These are phyloP conservation scores for Drosophila hamatofila DNA, from an alignment of 2,888 invertebrate species.

Conservation along the genomic window DNA sequence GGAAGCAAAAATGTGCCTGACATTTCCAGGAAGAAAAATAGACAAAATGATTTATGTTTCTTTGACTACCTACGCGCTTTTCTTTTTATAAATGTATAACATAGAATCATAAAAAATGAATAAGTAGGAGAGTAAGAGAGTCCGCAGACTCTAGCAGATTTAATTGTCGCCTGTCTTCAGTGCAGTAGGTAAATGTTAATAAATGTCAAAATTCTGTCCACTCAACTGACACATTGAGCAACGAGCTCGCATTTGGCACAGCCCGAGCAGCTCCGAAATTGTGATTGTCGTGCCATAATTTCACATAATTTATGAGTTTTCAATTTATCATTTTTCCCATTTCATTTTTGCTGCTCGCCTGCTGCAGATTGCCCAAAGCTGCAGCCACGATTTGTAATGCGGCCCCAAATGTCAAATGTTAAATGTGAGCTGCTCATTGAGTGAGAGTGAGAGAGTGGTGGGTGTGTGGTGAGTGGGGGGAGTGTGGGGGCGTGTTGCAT, in stretches of 20 bases:
- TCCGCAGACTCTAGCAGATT: slow-evolving; percentile 33
- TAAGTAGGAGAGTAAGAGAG: neutral
- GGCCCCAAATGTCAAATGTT: slow-evolving; percentile 62
- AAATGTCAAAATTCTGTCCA: slow-evolving; percentile 72
- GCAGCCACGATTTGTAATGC: slow-evolving; percentile 22
- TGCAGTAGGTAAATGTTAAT: slow-evolving; percentile 63
- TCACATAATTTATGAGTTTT: slow-evolving; percentile 76
- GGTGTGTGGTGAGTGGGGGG: neutral
- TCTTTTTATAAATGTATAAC: slow-evolving; percentile 48
- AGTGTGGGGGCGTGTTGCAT: slow-evolving; percentile 41
- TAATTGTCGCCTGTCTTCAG: slow-evolving; percentile 55
- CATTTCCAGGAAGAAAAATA: slow-evolving; percentile 20
- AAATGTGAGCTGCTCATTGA: slow-evolving; percentile 56
- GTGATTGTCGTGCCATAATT: slow-evolving; percentile 52
- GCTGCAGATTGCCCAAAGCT: slow-evolving; percentile 21
- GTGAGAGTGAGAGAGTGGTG: neutral
- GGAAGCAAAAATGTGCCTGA: slow-evolving; percentile 23
- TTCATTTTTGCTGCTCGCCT: slow-evolving; percentile 4
- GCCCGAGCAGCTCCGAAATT: slow-evolving; percentile 22
- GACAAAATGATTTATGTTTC: slow-evolving; percentile 69
- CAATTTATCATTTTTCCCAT: slow-evolving; percentile 63
- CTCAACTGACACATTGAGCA: slow-evolving; percentile 68
- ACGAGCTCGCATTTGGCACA: slow-evolving; percentile 55
- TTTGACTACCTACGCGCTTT: slow-evolving; percentile 45
- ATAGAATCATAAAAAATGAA: neutral